Evolutionary conservation across 2,888 invertebrate genomes (phyloP), one percentile per base, ranked within the genome.

Genomic region (Tenodera sinensis): DNA sequence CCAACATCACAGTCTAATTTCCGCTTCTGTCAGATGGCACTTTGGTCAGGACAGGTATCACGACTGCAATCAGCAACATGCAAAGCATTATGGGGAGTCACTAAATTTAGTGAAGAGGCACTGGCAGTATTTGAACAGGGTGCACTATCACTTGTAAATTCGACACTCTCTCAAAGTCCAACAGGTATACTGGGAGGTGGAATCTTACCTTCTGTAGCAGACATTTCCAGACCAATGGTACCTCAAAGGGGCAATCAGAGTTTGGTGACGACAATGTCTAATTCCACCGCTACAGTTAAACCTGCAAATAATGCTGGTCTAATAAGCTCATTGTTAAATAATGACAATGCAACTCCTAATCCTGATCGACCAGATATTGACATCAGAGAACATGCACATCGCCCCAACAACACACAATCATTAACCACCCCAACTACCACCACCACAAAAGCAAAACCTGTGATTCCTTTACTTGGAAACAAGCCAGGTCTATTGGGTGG

Each of bases 21-120:
- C 90, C 91, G 92, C 27, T 91, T 91, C 91, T 96, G 96, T 91
- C 95, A 96, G 93, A 96, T 96, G 94, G 96, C 95, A 9, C 92
- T 96, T 12, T 96, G 96, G 96, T 95, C 95, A 4, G 95, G 95
- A 90, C 93, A 96, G 89, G 94, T 93, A 0, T 94, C 96, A 89
- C 93, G 95, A 90, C 92, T 96, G 28, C 94, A 95, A 89, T 95
- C 95, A 42, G 92, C 94, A 1, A 91, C 94, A 3, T 96, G 96
- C 82, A 82, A 89, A 82, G 88, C 89, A 28, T 27, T 90, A 9
- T 84, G 85, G 28, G 89, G 87, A 28, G 83, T 87, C 12, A 87
- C 87, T 20, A 87, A 82, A 42, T 83, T 87, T 20, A 83, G 88
- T 30, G 47, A 87, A 42, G 88, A 87, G 28, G 88, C 86, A 28